Evolutionary conservation across 2,113 vertebrate genomes (phyloP).

Genomic region (Edolisoma coerulescens): DNA sequence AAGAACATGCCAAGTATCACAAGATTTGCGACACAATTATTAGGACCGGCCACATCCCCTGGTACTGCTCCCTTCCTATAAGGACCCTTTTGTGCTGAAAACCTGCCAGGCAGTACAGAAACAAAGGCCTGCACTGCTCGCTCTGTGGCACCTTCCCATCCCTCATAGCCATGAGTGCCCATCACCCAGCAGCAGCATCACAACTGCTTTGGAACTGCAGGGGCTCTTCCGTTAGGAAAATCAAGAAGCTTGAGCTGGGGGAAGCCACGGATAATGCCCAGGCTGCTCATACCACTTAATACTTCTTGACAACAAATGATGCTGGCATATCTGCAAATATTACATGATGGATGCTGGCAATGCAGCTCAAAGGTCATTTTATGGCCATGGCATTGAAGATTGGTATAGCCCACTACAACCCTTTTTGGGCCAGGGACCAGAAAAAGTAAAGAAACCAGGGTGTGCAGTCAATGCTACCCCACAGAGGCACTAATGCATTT

Average conservation of each 20-base stretch:
- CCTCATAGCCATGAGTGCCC: accelerated
- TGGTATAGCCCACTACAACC: not conserved
- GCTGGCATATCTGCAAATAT: not conserved
- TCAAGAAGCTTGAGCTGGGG: not conserved
- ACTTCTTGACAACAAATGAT: not conserved
- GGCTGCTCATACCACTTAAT: accelerated
- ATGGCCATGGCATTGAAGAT: not conserved
- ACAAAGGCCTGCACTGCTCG: not conserved
- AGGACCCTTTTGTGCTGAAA: not conserved
- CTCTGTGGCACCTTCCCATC: not conserved
- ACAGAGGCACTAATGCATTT: not conserved
- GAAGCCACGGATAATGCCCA: not conserved
- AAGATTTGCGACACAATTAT: slow-evolving; percentile 25
- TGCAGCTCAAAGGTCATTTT: not conserved
- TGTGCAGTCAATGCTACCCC: not conserved
- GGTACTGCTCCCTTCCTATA: not conserved
- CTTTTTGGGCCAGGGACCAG: not conserved
- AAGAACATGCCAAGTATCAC: slow-evolving; percentile 21
- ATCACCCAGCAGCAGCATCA: not conserved
- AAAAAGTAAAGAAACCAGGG: not conserved
- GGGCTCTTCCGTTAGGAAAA: not conserved
- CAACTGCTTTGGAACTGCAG: not conserved
- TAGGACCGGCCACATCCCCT: not conserved
- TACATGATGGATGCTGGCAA: not conserved
- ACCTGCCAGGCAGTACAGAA: not conserved